Evolutionary conservation across 2,113 vertebrate genomes (phyloP), one percentile per base, ranked within the genome.

Genomic region (Cryptotis parvus): DNA sequence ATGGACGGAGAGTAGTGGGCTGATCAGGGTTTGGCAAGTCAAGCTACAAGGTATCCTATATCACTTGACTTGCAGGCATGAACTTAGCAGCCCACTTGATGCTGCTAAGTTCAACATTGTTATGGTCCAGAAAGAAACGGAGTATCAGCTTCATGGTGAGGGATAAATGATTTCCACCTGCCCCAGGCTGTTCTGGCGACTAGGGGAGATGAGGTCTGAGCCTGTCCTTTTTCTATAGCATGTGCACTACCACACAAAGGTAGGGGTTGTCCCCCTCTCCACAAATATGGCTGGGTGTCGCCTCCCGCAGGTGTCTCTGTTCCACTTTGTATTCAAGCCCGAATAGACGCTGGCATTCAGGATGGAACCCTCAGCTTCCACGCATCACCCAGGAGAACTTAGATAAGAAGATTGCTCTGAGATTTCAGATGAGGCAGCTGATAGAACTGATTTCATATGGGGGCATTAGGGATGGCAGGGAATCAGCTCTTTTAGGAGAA

Each of bases 401-500:
- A 41, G 58, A 12, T 69, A 58, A 65, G 76, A 89, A 86, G 24
- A 24, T 26, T 39, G 29, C 80, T 89, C 43, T n/a, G 87, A 84
- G 63, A 29, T 82, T 86, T 72, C 9, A 65, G 68, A 66, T 31
- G 68, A 43, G 76, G 45, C 55, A 49, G n/a, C n/a, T 61, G 61
- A 35, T 4, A 37, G 39, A 33, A 37, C 76, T 4, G 1, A 63
- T 87, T 84, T 77, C 55, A 41, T 2, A 24, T 43, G 22, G n/a
- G n/a, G 20, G 4, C 61, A 22, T 14, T 61, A 31, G 68, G 58
- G 72, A n/a, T 83, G 31, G 52, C 24, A 61, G 68, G 63, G 85
- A 91, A 61, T 85, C 22, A 82, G 55, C 77, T 74, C n/a, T 66
- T 75, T 86, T 58, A 69, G 58, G 77, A 43, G 55, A 86, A 41